Evolutionary conservation across 2,888 invertebrate genomes (phyloP).

Genomic region (Trachelus stipa): DNA sequence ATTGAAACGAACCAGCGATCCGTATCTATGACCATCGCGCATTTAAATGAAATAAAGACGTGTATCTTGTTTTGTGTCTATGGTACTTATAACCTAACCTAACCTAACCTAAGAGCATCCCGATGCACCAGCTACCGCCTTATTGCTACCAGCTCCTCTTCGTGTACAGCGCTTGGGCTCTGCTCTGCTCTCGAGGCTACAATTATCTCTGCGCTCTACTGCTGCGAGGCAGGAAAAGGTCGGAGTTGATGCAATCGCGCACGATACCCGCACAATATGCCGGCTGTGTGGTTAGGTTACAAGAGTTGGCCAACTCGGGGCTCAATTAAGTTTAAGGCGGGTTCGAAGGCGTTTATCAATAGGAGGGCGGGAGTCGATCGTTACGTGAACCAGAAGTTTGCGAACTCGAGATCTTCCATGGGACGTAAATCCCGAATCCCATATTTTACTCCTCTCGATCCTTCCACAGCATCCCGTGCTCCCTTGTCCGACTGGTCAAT

Average conservation of each 20-base stretch:
- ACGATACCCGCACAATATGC: conserved; percentile 15
- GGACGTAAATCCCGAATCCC: neutral
- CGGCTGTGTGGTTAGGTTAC: conserved; percentile 20
- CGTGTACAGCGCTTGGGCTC: neutral
- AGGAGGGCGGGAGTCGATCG: neutral
- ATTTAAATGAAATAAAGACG: neutral
- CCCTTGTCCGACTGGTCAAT: neutral
- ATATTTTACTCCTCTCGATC: neutral
- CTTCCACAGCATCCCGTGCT: neutral
- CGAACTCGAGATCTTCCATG: neutral
- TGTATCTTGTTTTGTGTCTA: neutral
- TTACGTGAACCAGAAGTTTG: neutral
- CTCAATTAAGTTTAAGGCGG: conserved; percentile 31
- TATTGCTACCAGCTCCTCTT: neutral
- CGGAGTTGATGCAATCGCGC: conserved; percentile 27
- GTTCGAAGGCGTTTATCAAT: conserved; percentile 14
- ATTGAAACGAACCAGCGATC: neutral
- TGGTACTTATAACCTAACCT: neutral
- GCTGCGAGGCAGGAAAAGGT: conserved; percentile 30
- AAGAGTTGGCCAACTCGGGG: conserved; percentile 27
- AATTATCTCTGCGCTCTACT: conserved; percentile 29
- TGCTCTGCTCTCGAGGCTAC: conserved; percentile 13
- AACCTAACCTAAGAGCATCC: neutral
- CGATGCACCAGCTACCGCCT: conserved; percentile 1
- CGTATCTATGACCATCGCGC: neutral